Evolutionary conservation across 2,113 vertebrate species (phyloP), one percentile per base, ranked within the genome.

Genomic region (Saimiri boliviensis): DNA sequence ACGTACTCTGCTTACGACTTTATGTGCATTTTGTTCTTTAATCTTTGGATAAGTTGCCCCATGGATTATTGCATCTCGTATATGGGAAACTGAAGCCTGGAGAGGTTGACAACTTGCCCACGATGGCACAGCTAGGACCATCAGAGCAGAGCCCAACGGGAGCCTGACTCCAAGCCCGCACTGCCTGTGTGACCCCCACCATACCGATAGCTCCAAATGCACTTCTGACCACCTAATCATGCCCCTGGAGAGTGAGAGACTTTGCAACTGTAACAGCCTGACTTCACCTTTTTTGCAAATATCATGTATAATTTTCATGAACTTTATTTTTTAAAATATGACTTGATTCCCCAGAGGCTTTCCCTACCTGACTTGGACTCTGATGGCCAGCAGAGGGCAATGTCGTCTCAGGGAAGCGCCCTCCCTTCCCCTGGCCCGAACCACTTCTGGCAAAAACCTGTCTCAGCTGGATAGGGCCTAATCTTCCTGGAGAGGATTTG

Each of bases 381-480:
- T 16, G 20, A 0, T 0, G 0, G 42, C 89, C 95, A 95, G 93
- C 76, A 98, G 97, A 95, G 95, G 94, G 96, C 95, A 63, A 32
- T 27, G 21, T 4, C 4, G 47, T 6, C 49, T 40, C 25, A 56
- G 32, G 19, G 19, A 73, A 13, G 9, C 0, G 0, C 52, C 19
- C 10, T 47, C 37, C 58, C 27, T 40, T 13, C 14, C 13, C 32
- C 47, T 17, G 35, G 30, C 0, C 3, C 20, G 9, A 4, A 12
- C 1, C 0, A 1, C 42, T 56, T 66, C 70, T 40, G 5, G 54
- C 3, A 54, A 49, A 79, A 83, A 56, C 25, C 60, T 56, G 40
- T n/a, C 47, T 92, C 20, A 32, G n/a, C 74, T 17, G 47, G 86
- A 52, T 81, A 37, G 54, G 37, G n/a, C 10, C 19, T 27, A 10